Evolutionary conservation across 2,797 vertebrate species (phyloP), one percentile per base, ranked within the genome.

Genomic region (Australoheros facetus): DNA sequence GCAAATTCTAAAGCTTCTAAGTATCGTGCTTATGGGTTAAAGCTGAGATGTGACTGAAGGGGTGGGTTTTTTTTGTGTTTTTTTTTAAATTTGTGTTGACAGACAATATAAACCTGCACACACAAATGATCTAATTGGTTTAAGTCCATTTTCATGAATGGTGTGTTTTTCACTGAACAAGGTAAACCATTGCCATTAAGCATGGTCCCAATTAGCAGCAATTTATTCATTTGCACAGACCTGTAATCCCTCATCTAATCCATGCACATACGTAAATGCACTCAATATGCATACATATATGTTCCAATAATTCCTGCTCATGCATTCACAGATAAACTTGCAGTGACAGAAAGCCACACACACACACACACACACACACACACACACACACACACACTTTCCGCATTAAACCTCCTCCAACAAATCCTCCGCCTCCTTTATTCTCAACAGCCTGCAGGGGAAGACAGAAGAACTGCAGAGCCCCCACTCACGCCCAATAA

Each of bases 111-210:
- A 85, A 73, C 57, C 56, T 6, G n/a, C 32, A 60, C 19, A 77
- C 56, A 78, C 34, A 62, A 80, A 80, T 73, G n/a, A 19, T 73
- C 14, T 34, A 8, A 74, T 77, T 28, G 28, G 7, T 75, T 69
- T 75, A 85, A 87, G 76, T 23, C 75, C 53, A 82, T 82, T 70
- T 23, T 19, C 55, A 81, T 11, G 56, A 9, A 48, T 19, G 39
- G 23, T 4, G 48, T 17, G 48, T 83, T 85, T 71, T 80, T 78
- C 75, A 37, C 70, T 28, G 37, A 77, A 26, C 30, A 78, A 71
- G 48, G 56, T 85, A 71, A 37, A 14, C 39, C 51, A 51, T 75
- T 71, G 69, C 71, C 62, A 56, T 12, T 54, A 34, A 17, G 5
- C 30, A 76, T 11, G 26, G 1, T 71, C 12, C 21, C 58, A 58